Evolutionary conservation across 2,888 invertebrate species (phyloP), one percentile per base, ranked within the genome.

Genomic region (Harpalus rufipes): DNA sequence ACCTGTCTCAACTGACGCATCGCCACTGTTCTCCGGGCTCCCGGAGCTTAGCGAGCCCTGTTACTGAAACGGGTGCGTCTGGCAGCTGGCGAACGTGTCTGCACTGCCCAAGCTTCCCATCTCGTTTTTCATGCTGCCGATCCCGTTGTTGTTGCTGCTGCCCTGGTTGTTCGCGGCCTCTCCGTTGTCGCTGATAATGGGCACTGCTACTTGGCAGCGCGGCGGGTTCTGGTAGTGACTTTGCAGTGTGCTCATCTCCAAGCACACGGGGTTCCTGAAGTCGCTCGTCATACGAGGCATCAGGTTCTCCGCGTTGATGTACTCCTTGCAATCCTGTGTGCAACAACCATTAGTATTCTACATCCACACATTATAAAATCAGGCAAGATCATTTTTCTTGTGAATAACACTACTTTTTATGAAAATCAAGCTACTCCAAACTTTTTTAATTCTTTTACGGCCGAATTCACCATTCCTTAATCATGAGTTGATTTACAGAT

Each of bases 1-100:
- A n/a, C n/a, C n/a, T n/a, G n/a, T n/a, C n/a, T n/a, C n/a, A n/a
- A n/a, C n/a, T n/a, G n/a, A n/a, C n/a, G n/a, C n/a, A n/a, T n/a
- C n/a, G n/a, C n/a, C n/a, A n/a, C n/a, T 97, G 91, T 96, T 96
- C 91, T 94, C 89, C 56, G 89, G 88, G 80, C 89, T 88, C 85
- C 92, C 91, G 90, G 93, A 93, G 88, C 94, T 94, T 89, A 95
- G 93, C 92, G 95, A 95, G 90, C 94, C 95, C 93, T 96, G 96
- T 89, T 97, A 97, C 92, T 96, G 95, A 92, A 96, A 97, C 90
- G 97, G 97, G 93, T 98, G 97, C 90, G 98, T 98, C 93, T 97
- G 96, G 93, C 98, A 98, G 92, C 97, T 98, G 92, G 97, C 97
- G 92, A 97, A 98, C 88, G 98, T 98, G 92, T 98, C 98, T 90